Percentiles rank a stretch among this genome's conserved stretches.
Evolutionary conservation across 2,113 vertebrate genomes (phyloP).

Genomic region (Sitta europaea): DNA sequence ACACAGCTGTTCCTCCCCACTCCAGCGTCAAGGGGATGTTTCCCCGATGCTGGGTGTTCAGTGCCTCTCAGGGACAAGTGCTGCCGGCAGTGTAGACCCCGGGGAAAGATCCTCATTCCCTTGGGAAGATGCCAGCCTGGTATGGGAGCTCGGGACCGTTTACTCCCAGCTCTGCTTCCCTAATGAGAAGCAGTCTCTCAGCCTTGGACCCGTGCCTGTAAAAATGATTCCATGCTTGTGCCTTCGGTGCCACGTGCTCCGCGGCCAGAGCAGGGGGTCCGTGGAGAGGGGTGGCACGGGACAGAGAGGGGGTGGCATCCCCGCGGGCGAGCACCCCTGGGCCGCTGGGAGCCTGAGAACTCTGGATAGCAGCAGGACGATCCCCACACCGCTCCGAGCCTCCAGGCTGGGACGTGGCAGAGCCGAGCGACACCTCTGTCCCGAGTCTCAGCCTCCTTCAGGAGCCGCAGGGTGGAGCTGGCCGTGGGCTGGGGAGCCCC

Average conservation of each 20-base stretch:
- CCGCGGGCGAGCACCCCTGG: fast-evolving
- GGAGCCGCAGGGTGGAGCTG: background rate
- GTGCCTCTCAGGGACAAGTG: background rate
- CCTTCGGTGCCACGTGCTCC: background rate
- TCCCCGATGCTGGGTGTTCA: background rate
- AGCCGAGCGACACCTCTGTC: background rate
- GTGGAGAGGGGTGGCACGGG: fast-evolving
- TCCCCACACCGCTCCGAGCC: background rate
- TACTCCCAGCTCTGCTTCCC: background rate
- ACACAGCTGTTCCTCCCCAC: fast-evolving
- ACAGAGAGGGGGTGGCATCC: background rate
- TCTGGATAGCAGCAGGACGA: fast-evolving
- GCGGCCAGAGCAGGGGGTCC: background rate
- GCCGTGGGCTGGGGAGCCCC: background rate
- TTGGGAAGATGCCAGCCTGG: background rate
- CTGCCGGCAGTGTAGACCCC: background rate
- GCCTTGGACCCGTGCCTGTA: background rate
- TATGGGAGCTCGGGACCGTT: background rate
- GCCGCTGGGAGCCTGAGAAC: background rate
- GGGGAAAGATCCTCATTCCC: background rate
- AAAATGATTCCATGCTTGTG: background rate
- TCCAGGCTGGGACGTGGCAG: background rate
- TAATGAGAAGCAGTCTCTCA: background rate
- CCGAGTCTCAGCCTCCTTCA: fast-evolving
- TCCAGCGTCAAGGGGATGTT: fast-evolving